Base-by-base conservation (phyloP, 92 coral and sea anemone species). In the Nematostella vectensis region DNA sequence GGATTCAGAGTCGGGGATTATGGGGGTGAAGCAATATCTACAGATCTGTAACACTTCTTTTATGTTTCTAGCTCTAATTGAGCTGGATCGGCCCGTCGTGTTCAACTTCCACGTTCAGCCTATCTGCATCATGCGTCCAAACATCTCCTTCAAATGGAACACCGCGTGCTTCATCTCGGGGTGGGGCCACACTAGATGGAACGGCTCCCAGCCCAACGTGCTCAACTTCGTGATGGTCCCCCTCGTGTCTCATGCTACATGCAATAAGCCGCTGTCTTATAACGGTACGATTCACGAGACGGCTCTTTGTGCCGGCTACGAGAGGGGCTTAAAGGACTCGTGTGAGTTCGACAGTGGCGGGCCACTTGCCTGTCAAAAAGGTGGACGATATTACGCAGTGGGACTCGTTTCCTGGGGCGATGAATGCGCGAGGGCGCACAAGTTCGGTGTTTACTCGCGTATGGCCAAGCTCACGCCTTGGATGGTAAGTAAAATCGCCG, bases 261-360 rank as follows among this genome's bases (percentile, higher is more conserved):
- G 96, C 48, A 86, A 86, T 71, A 39, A 33, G 57, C 53, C 65
- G 29, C 52, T 64, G 24, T 65, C 96, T 10, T 86, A 86, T 79
- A 82, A 86, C 53, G 89, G 89, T 37, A 86, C 91, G 8, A 77
- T 86, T 11, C 95, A 85, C 48, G 74, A 50, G 66, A 85, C 95
- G 0, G 95, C 88, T 23, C 0, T 85, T 30, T 85, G 95, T 40
- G 95, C 95, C 55, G 95, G 95, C 33, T 75, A 58, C 65, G 74
- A 74, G 25, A 28, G 67, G 58, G 96, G 96, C 0, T 66, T 57
- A 4, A 44, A 49, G 2, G 96, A 86, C 57, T 76, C 96, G 25
- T 86, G 96, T 61, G 89, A 86, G 52, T 86, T 71, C 38, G 96
- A 86, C 57, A 86, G 96, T 39, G 96, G 96, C 17, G 96, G 96